Evolutionary conservation across 2,113 vertebrate species (phyloP).

Genomic region (Petroica traversi): DNA sequence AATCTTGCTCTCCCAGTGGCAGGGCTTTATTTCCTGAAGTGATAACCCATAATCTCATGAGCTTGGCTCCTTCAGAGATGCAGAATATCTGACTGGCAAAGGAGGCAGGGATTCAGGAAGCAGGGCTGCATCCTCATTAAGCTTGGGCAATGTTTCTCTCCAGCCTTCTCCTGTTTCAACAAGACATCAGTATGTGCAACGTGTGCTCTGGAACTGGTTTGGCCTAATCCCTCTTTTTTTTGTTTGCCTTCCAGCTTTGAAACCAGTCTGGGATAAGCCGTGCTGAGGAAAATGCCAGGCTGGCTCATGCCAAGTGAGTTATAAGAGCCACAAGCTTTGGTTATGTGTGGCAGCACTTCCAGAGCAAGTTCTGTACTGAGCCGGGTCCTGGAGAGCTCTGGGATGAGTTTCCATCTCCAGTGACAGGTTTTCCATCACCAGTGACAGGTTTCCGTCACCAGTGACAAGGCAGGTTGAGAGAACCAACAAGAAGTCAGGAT

Average conservation of each 20-base stretch:
- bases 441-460: neutral
- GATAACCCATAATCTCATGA: neutral
- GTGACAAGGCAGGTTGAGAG: neutral
- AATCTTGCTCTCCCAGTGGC: neutral
- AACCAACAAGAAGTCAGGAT: neutral
- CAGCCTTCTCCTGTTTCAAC: neutral
- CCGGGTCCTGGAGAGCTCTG: neutral
- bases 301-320: neutral
- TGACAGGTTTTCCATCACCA: neutral
- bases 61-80: neutral
- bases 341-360: neutral
- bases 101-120: neutral
- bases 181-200: neutral
- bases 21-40: neutral
- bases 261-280: neutral
- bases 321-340: neutral
- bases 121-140: neutral
- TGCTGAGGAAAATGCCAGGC: neutral
- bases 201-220: neutral
- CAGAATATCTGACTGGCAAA: neutral
- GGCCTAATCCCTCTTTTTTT: constrained; percentile 27
- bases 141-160: neutral
- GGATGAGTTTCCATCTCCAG: neutral
- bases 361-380: neutral
- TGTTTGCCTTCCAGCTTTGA: neutral